Percentiles rank a stretch among this genome's conserved stretches.
phyloP scores from a whole-genome alignment of 2,113 vertebrate genomes.

The Peucedramus taeniatus region DNA sequence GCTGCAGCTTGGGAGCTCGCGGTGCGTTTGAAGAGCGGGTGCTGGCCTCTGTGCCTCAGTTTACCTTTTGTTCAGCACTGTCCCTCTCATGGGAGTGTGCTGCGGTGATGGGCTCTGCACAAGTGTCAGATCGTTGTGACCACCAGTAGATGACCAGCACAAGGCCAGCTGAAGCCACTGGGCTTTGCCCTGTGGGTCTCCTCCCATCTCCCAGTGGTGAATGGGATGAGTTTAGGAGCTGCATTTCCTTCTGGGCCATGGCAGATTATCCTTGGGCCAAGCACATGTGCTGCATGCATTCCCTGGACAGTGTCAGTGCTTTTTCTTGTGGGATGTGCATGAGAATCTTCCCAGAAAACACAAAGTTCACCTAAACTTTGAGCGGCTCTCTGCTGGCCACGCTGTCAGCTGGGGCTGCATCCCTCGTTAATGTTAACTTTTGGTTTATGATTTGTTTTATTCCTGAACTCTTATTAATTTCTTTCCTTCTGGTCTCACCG shows the following conservation, averaged over 20 bases:
- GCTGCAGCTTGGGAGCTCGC: background rate
- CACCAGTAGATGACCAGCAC: background rate
- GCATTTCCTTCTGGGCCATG: rapidly evolving
- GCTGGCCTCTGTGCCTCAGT: background rate
- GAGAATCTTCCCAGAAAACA: background rate
- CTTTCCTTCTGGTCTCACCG: background rate
- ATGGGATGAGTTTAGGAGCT: background rate
- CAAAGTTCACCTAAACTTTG: background rate
- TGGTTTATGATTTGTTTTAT: background rate
- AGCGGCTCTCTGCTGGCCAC: rapidly evolving
- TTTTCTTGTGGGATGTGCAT: background rate
- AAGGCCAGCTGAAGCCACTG: background rate
- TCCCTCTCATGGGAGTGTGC: background rate
- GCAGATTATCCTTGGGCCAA: rapidly evolving
- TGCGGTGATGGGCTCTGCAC: background rate
- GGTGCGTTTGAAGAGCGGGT: rapidly evolving
- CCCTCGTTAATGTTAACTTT: background rate
- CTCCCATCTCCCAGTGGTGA: background rate
- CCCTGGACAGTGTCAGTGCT: background rate
- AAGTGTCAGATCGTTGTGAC: rapidly evolving
- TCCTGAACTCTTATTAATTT: background rate
- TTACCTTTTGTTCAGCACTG: background rate
- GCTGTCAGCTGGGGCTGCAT: rapidly evolving
- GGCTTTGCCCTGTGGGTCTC: background rate
- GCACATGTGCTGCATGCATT: background rate